phyloP scores from a whole-genome alignment of 2,797 vertebrate species.

The Acipenser ruthenus region DNA sequence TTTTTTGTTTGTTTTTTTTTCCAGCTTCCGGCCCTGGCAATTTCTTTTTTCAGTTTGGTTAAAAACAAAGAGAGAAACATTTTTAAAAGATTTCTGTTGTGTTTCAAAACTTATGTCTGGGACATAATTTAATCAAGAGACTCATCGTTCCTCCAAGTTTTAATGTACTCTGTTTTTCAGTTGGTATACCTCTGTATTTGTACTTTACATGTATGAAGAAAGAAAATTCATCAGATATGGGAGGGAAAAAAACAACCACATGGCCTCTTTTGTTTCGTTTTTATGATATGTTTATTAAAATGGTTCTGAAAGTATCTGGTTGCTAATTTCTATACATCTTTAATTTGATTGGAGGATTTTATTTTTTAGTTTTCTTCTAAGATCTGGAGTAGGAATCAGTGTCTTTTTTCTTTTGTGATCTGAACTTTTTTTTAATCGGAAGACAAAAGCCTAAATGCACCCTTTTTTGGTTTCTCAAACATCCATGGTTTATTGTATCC shows the following conservation, averaged over 20 bases:
- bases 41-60: constrained; percentile 99
- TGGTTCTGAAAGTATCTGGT: no score
- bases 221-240: constrained; percentile 39
- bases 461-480: no score
- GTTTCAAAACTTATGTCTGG: constrained; percentile 54
- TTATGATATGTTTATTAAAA: no score
- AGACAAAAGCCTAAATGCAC: no score
- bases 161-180: constrained; percentile 58
- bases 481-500: no score
- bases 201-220: constrained; percentile 42
- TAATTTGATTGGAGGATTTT: no score
- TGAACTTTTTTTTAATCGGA: no score
- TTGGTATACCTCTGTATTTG: constrained; percentile 67
- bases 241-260: constrained; percentile 40
- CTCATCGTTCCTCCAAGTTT: constrained; percentile 63
- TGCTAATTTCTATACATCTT: no score
- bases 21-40: constrained; percentile 94
- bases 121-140: constrained; percentile 25
- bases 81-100: constrained; percentile 19
- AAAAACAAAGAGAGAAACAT: constrained; percentile 33
- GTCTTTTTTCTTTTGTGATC: no score
- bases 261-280: constrained; percentile 37
- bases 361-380: no score
- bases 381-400: no score
- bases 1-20: no score